phyloP scores from a whole-genome alignment of 2,113 vertebrate genomes.

The Scalopus aquaticus region DNA sequence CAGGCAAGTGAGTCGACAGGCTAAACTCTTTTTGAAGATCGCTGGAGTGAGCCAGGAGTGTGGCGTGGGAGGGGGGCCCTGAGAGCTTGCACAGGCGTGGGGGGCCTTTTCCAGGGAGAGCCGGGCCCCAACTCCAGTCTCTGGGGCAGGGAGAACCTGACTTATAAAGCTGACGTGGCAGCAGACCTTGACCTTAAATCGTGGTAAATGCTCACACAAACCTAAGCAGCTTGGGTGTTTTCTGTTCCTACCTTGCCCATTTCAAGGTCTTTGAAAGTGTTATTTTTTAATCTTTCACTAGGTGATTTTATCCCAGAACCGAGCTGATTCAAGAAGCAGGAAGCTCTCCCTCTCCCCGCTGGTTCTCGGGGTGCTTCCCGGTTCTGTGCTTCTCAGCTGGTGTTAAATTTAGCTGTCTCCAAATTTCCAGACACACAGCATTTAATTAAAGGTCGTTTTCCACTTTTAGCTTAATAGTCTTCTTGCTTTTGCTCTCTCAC shows the following conservation, averaged over 20 bases:
- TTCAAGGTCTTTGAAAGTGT: neutral
- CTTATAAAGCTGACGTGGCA: neutral
- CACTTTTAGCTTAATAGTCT: conserved; percentile 7
- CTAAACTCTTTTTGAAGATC: too few species aligned
- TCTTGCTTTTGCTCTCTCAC: conserved; percentile 16
- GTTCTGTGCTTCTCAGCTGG: neutral
- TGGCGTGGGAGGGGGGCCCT: too few species aligned
- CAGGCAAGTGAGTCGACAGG: too few species aligned
- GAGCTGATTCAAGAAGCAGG: neutral
- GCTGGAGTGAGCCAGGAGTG: too few species aligned
- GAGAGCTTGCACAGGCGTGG: too few species aligned
- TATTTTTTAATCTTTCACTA: neutral
- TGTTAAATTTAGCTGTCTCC: conserved; percentile 30
- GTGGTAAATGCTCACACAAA: neutral
- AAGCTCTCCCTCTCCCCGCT: too few species aligned
- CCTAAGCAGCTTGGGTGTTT: neutral
- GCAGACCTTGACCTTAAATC: neutral
- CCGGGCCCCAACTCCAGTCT: too few species aligned
- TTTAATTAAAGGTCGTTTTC: conserved; percentile 25
- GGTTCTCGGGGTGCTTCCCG: too few species aligned
- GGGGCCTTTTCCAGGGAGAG: too few species aligned
- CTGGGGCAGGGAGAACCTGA: too few species aligned
- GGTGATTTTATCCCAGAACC: neutral
- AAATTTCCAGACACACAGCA: neutral
- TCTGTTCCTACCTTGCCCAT: neutral